Base-by-base conservation (phyloP, 64 coral and sea anemone genomes). In the Acropora tenuis region DNA sequence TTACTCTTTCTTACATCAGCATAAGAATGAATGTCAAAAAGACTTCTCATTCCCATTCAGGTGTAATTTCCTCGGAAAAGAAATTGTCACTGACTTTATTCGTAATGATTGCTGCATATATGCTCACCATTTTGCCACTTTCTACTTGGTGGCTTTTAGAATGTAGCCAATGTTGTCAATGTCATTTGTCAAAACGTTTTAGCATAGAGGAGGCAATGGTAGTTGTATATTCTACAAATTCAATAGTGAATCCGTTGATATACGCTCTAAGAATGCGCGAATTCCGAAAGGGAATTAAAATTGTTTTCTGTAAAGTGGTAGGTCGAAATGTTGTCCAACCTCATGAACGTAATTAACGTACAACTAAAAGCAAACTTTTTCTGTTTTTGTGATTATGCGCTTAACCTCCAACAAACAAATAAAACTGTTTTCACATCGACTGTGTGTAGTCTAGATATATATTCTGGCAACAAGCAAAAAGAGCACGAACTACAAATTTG, bases 71-170 rank as follows among this genome's bases (percentile, higher is more conserved):
- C 10, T 69, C 67, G 30, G 52, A 80, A 41, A 80, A 11, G 8
- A 80, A 80, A 59, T 53, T 80, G 40, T 43, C 78, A 11, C 6
- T 80, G 2, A 80, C 40, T 59, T 43, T 80, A 13, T 59, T 80
- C 19, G 41, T 80, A 42, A 48, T 43, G 8, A 80, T 53, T 59
- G 78, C 2, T 12, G 53, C 53, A 20, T 80, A n/a, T 50, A 8
- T 15, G n/a, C 50, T 80, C 8, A 59, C 78, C 50, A 80, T 60
- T 80, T 9, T 80, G 8, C 52, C 78, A 17, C 15, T 6, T 3
- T 10, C 50, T 42, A 59, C 43, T 43, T 60, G 5, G 18, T 9
- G 1, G 1, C 11, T 53, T 9, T 1, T 80, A 1, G 49, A 47
- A 53, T 8, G 49, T 1, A 1, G 6, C 17, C 1, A 8, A 66